Evolutionary conservation across 2,888 invertebrate genomes (phyloP).

Genomic region (Hypercompe scribonia): DNA sequence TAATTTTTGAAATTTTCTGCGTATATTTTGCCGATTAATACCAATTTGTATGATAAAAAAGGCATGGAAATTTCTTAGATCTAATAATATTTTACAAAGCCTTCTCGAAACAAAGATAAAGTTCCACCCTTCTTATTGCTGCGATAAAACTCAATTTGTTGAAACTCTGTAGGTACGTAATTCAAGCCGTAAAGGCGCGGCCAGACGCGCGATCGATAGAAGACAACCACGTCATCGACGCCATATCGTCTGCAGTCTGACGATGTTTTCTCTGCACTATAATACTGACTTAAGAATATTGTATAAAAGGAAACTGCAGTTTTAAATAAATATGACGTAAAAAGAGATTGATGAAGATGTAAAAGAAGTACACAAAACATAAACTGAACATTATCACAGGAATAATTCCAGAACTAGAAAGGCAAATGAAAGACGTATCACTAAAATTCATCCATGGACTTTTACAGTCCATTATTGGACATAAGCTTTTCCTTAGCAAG

Average conservation of each 20-base stretch:
- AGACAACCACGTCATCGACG: constrained; percentile 41
- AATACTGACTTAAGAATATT: constrained; percentile 24
- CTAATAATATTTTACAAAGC: background rate
- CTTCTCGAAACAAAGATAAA: background rate
- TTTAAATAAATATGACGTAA: constrained; percentile 14
- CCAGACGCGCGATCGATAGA: constrained; percentile 46
- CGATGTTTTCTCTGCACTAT: constrained; percentile 26
- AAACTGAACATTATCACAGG: constrained; percentile 19
- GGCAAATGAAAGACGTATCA: background rate
- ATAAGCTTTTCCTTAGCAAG: too few relatives aligned
- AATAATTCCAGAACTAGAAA: constrained; percentile 8
- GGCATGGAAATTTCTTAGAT: background rate
- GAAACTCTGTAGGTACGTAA: constrained; percentile 22
- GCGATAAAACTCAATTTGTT: constrained; percentile 35
- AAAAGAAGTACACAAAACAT: constrained; percentile 25
- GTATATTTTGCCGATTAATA: background rate
- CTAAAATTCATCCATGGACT: too few relatives aligned
- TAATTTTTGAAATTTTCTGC: too few relatives aligned
- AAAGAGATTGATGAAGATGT: constrained; percentile 8
- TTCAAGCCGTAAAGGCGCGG: constrained; percentile 49
- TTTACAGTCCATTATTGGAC: too few relatives aligned
- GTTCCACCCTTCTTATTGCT: constrained; percentile 14
- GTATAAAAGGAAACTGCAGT: constrained; percentile 12
- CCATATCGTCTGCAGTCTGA: constrained; percentile 33
- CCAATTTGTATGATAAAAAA: background rate